Evolutionary conservation across 92 coral and sea anemone species (phyloP).

Genomic region (Nematostella vectensis): DNA sequence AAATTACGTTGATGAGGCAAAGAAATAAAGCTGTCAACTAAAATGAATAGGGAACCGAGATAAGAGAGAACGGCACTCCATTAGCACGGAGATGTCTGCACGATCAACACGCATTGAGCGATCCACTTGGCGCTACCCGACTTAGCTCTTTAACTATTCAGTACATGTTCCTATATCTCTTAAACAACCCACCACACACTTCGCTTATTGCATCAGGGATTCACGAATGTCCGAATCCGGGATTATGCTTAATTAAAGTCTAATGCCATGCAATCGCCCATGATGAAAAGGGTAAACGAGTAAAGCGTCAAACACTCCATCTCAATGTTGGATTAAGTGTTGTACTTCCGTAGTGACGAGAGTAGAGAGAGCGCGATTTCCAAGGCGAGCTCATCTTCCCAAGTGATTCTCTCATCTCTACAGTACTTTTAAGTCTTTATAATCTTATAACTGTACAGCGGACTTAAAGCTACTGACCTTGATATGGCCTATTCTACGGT

Average conservation of each 20-base stretch:
- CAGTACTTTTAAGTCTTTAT: slow-evolving; percentile 6
- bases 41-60: slow-evolving; percentile 28
- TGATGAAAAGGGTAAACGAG: slow-evolving; percentile 71
- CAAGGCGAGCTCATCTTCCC: slow-evolving; percentile 5
- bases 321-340: slow-evolving; percentile 63
- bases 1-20: slow-evolving; percentile 33
- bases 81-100: slow-evolving; percentile 26
- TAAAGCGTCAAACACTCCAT: slow-evolving; percentile 53
- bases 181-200: slow-evolving; percentile 1
- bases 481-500: not conserved
- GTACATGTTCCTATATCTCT: not conserved
- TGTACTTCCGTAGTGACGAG: slow-evolving; percentile 73
- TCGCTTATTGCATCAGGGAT: slow-evolving; percentile 38
- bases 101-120: slow-evolving; percentile 19
- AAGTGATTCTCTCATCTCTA: slow-evolving; percentile 18
- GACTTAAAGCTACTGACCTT: not conserved
- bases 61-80: slow-evolving; percentile 40
- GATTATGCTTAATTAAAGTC: slow-evolving; percentile 82
- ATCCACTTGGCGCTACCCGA: slow-evolving; percentile 6
- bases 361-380: slow-evolving; percentile 37
- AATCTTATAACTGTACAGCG: not conserved
- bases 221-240: slow-evolving; percentile 49
- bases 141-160: not conserved
- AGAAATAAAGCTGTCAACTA: slow-evolving; percentile 37
- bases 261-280: slow-evolving; percentile 65